These are phyloP conservation scores for Eristalis pertinax DNA, from an alignment of 2,888 invertebrate species.

Conservation along the genomic window DNA sequence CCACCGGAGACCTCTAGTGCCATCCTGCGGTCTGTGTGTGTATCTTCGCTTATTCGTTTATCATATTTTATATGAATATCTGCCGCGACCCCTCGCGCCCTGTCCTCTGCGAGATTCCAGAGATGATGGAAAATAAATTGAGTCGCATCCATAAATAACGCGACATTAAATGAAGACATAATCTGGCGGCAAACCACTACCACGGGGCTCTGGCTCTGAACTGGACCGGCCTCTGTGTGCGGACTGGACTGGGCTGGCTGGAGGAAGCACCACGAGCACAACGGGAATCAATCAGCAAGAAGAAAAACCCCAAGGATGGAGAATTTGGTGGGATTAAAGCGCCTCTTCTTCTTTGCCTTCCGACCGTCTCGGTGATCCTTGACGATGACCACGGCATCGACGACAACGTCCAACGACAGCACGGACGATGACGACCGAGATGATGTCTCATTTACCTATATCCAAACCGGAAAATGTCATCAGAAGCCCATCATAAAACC, in stretches of 20 bases:
- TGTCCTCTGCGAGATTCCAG: background rate
- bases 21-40: constrained; percentile 24
- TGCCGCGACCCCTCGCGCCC: constrained; percentile 8
- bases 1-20: constrained; percentile 41
- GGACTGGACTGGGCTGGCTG: background rate
- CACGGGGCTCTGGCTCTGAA: constrained; percentile 12
- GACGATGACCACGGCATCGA: background rate
- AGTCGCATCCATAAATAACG: constrained; percentile 71
- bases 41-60: constrained; percentile 48
- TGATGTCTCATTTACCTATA: constrained; percentile 73
- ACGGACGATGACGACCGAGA: constrained; percentile 17
- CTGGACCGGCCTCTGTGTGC: background rate
- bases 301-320: constrained; percentile 12
- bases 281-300: constrained; percentile 57
- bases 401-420: background rate
- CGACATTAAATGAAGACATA: constrained; percentile 72
- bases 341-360: constrained; percentile 40
- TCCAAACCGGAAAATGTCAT: constrained; percentile 73
- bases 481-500: constrained; percentile 69
- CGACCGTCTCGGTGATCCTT: constrained; percentile 27
- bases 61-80: constrained; percentile 65
- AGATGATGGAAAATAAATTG: constrained; percentile 54
- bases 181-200: constrained; percentile 67
- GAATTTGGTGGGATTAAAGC: constrained; percentile 67
- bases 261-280: constrained; percentile 37